phyloP scores from a whole-genome alignment of 1,140 invertebrate species.

The Tetragonula clypearis region DNA sequence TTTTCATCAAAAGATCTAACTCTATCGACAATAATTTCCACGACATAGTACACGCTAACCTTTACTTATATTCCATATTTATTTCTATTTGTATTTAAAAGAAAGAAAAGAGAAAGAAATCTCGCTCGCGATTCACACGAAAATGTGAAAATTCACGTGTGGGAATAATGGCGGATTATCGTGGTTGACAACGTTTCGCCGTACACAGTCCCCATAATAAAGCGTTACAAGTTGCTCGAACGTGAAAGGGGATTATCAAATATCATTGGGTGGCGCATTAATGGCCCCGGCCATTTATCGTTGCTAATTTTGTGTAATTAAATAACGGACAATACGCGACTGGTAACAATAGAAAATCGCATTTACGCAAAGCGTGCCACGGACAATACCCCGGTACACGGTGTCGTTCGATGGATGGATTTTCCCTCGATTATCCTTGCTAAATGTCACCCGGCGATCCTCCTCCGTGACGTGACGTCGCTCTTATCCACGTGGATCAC shows the following conservation, averaged over 20 bases:
- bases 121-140: no score
- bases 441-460: neutral
- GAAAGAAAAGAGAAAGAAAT: no score
- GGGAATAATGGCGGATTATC: neutral
- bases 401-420: conserved; percentile 5
- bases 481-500: neutral
- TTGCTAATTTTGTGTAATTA: conserved; percentile 37
- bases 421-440: conserved; percentile 24
- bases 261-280: conserved; percentile 7
- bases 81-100: no score
- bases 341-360: conserved; percentile 24
- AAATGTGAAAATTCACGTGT: neutral
- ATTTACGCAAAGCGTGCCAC: neutral
- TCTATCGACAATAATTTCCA: no score
- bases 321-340: conserved; percentile 16
- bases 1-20: no score
- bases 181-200: neutral
- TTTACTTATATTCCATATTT: no score
- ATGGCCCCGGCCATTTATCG: conserved; percentile 8
- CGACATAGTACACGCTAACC: no score
- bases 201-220: neutral
- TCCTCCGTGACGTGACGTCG: neutral
- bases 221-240: neutral
- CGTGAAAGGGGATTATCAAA: conserved; percentile 22
- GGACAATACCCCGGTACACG: neutral